phyloP scores from a whole-genome alignment of 2,113 vertebrate genomes.

The Bungarus multicinctus region DNA sequence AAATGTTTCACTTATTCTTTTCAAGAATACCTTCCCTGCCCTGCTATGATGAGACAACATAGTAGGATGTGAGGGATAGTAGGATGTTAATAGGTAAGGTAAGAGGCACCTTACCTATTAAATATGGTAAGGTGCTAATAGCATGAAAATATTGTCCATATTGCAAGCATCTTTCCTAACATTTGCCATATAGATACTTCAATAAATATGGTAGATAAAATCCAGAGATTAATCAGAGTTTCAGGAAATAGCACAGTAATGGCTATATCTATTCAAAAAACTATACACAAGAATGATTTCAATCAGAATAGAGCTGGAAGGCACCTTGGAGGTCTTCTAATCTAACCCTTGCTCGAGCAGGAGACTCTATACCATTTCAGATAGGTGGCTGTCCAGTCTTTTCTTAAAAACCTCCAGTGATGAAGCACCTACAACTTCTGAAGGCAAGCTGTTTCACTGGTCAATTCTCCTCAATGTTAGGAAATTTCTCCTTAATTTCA shows the following conservation, averaged over 20 bases:
- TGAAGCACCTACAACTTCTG: no score
- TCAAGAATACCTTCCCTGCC: background rate
- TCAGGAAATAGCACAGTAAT: background rate
- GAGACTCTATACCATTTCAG: no score
- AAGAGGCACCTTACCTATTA: no score
- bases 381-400: no score
- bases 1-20: background rate
- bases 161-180: background rate
- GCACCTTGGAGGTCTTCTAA: no score
- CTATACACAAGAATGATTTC: background rate
- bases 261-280: background rate
- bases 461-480: no score
- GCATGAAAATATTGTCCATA: background rate
- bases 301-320: no score
- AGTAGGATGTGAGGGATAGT: background rate
- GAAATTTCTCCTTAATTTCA: no score
- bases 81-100: no score
- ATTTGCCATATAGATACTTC: background rate
- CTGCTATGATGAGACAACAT: background rate
- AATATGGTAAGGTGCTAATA: background rate
- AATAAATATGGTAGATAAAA: background rate
- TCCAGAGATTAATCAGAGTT: background rate
- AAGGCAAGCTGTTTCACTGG: no score
- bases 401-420: no score
- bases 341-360: no score